Base-by-base conservation (phyloP, 2,888 invertebrate genomes). In the Drosophila pseudotalamancana region DNA sequence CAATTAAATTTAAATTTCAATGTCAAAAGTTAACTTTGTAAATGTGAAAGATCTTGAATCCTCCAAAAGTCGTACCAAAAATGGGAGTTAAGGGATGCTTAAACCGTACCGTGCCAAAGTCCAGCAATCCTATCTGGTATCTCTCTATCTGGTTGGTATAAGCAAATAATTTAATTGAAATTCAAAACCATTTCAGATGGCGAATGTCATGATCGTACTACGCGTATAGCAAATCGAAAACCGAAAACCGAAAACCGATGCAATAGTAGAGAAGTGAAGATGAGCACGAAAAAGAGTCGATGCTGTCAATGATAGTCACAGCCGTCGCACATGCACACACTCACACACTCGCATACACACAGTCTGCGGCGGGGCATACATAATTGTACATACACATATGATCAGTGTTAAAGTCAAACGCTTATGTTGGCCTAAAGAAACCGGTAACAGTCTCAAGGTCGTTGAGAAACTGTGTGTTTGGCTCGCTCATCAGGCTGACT, bases 401-500 rank as follows among this genome's bases (percentile, higher is more conserved):
- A 45, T 34, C 43, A n/a, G 25, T 53, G 49, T 42, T 53, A 42
- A 35, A 39, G 35, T 18, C 25, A 49, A 32, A 50, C 48, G 43
- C 8, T 56, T 57, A 45, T 43, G 45, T 45, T 64, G 66, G 62
- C 72, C 49, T 21, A 68, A 64, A 60, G 70, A 82, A 82, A 85
- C 87, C 83, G 78, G 85, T 85, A 87, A 81, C 50, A 49, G 74
- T 81, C 79, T 88, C 87, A 87, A 87, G 87, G 87, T 87, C 87
- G 80, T 71, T 71, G 57, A 71, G 76, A 65, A 80, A 80, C 59
- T 48, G 63, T 68, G 63, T 57, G 71, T 73, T 63, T 62, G 56
- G 45, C 46, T 35, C 51, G 51, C 48, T 69, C 27, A 62, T 62
- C 35, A 35, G 42, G 48, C 48, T 46, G 37, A 50, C 62, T 63